phyloP scores from a whole-genome alignment of 2,797 vertebrate genomes.

The Echiichthys vipera region DNA sequence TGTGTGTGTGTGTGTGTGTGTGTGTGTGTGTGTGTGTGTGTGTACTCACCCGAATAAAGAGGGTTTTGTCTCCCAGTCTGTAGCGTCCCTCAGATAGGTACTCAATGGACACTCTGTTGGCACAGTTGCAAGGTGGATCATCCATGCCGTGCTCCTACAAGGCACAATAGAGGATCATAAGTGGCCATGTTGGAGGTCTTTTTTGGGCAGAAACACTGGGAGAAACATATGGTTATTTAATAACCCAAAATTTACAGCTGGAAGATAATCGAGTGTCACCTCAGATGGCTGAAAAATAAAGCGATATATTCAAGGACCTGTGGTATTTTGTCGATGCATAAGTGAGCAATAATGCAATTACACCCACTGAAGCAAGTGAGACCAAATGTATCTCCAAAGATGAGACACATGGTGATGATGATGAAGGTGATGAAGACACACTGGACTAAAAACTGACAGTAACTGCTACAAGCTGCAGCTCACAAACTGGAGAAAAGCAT shows the following conservation, averaged over 20 bases:
- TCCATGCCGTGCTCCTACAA: conserved; percentile 91
- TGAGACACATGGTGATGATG: too few species aligned
- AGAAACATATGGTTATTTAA: neutral
- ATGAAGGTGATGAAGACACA: neutral
- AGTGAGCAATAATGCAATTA: conserved; percentile 2
- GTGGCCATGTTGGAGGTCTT: neutral
- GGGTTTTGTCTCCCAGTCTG: conserved; percentile 95
- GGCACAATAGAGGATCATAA: neutral
- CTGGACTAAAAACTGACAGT: neutral
- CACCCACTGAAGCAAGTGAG: conserved; percentile 2
- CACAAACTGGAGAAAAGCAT: neutral
- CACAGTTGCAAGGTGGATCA: conserved; percentile 94
- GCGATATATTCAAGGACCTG: neutral
- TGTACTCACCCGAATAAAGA: conserved; percentile 94
- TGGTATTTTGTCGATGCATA: neutral
- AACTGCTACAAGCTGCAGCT: neutral
- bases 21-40: neutral
- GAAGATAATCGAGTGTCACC: neutral
- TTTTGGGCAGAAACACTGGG: neutral
- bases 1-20: neutral
- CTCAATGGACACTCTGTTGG: conserved; percentile 96
- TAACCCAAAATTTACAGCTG: neutral
- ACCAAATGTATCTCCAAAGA: neutral
- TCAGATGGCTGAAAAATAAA: neutral
- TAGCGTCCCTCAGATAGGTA: conserved; percentile 98